Percentiles rank a stretch among this genome's conserved stretches.
Conservation (phyloP, 2,113 vertebrate genomes). For the Poeciliopsis retropinna region DNA sequence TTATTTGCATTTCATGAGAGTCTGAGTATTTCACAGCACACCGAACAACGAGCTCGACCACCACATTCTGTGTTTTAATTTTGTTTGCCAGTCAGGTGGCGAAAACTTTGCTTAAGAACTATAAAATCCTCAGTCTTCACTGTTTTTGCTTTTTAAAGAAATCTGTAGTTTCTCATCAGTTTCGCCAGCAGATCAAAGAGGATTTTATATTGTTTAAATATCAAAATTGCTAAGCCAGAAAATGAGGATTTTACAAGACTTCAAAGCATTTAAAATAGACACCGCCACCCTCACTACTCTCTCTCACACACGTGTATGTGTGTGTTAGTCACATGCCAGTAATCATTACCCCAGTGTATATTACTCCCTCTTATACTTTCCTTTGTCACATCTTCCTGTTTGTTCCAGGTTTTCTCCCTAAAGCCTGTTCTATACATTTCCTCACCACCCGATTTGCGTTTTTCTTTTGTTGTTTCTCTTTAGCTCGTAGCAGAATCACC, state of each 20-base stretch:
- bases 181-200: conserved; percentile 36
- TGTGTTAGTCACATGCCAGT: neutral
- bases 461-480: neutral
- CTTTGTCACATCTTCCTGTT: neutral
- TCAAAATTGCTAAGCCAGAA: neutral
- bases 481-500: too few species aligned
- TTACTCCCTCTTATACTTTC: neutral
- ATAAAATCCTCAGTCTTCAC: neutral
- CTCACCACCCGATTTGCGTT: neutral
- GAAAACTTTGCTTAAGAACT: neutral
- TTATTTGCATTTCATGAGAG: neutral
- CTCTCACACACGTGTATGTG: too few species aligned
- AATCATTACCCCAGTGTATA: neutral
- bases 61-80: neutral
- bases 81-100: neutral
- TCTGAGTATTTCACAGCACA: conserved; percentile 12
- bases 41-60: conserved; percentile 3
- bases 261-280: neutral
- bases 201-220: conserved; percentile 10
- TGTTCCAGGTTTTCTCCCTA: neutral
- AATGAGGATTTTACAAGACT: neutral
- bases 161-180: conserved; percentile 1
- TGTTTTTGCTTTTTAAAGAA: neutral
- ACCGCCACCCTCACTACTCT: too few species aligned
- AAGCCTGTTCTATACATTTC: neutral